Percentiles rank a stretch among this genome's conserved stretches.
phyloP scores from a whole-genome alignment of 1,140 invertebrate genomes.

The Kradibia gibbosae region DNA sequence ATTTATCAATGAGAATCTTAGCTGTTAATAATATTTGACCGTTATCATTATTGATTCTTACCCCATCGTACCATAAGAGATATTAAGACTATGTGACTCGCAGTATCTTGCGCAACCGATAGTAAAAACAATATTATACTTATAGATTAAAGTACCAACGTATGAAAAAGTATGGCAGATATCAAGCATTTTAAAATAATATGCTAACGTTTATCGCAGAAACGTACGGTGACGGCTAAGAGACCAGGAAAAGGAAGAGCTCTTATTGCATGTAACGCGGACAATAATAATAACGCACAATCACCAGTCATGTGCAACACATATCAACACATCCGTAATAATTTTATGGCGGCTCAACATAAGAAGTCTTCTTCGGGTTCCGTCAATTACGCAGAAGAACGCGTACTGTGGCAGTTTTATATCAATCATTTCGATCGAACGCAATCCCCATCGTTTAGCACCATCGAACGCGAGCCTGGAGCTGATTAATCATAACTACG shows the following conservation, averaged over 20 bases:
- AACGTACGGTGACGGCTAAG: no score
- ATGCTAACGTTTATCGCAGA: no score
- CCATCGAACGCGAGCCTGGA: not conserved
- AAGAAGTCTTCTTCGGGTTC: slow-evolving; percentile 20
- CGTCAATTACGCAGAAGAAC: slow-evolving; percentile 31
- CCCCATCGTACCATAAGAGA: not conserved
- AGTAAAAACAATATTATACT: not conserved
- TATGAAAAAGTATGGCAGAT: not conserved
- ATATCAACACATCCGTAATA: not conserved
- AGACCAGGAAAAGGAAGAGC: no score
- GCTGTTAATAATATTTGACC: not conserved
- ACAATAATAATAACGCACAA: no score
- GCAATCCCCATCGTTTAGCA: not conserved
- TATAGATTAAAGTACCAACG: not conserved
- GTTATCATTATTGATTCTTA: not conserved
- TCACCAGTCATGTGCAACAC: not conserved
- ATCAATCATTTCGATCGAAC: not conserved
- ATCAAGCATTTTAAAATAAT: not conserved
- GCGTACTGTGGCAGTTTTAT: not conserved
- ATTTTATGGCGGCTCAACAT: not conserved
- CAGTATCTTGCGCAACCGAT: not conserved
- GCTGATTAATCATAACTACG: not conserved
- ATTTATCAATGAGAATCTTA: not conserved
- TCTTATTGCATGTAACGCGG: no score
- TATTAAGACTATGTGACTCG: not conserved